These are phyloP conservation scores for Aythya baeri DNA, from an alignment of 2,113 vertebrate species.

Conservation along the genomic window DNA sequence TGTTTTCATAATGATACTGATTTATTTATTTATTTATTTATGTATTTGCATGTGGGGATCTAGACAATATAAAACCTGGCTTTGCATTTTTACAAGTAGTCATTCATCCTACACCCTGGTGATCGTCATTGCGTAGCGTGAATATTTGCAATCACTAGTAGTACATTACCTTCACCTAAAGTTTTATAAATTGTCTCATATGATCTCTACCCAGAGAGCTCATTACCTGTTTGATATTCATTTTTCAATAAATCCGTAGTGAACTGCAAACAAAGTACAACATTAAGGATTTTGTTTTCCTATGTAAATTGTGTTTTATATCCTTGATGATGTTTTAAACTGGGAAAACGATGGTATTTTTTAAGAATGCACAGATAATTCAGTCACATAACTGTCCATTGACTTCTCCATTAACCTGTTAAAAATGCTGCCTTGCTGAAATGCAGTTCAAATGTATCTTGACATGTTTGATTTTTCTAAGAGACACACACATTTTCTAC, in stretches of 20 bases:
- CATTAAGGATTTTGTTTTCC: neutral
- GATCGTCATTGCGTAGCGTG: neutral
- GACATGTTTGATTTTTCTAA: neutral
- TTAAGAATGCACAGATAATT: neutral
- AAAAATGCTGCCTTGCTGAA: conserved; percentile 12
- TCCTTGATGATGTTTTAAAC: neutral
- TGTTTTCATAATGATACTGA: neutral
- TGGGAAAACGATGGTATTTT: neutral
- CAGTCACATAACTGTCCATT: neutral
- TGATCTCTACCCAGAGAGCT: neutral
- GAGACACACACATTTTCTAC: neutral
- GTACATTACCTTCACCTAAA: neutral
- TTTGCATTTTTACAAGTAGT: neutral
- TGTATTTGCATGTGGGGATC: neutral
- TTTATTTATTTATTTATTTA: neutral
- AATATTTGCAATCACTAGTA: neutral
- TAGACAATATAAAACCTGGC: neutral
- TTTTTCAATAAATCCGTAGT: neutral
- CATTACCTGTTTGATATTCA: neutral
- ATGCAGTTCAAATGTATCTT: conserved; percentile 4
- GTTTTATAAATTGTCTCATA: neutral
- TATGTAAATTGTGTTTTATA: neutral
- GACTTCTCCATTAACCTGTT: conserved; percentile 24
- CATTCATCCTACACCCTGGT: neutral
- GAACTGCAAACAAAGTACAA: neutral